Conservation (phyloP, 2,113 vertebrate species). For the Neodontobutis hainanensis region DNA sequence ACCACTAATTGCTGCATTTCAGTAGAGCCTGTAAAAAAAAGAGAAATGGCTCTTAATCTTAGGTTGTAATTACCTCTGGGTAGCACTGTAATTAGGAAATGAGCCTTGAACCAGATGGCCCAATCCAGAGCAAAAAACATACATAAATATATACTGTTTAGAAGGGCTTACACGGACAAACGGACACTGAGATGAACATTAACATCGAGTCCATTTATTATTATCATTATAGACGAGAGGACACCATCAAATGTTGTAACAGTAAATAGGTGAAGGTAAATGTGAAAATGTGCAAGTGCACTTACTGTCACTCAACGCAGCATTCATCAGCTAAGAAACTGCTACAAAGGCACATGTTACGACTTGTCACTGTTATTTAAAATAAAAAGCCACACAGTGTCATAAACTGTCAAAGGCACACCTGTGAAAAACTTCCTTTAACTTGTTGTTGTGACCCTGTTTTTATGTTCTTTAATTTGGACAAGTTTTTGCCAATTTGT, state of each 20-base stretch:
- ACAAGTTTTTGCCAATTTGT: slow-evolving; percentile 26
- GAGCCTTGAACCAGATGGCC: slow-evolving; percentile 68
- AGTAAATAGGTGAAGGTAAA: slow-evolving; percentile 23
- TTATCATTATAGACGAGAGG: slow-evolving; percentile 6
- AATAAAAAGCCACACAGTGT: slow-evolving; percentile 1
- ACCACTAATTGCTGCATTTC: slow-evolving; percentile 78
- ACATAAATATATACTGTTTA: slow-evolving; percentile 10
- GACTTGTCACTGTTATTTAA: slow-evolving; percentile 34
- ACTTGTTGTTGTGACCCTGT: slow-evolving; percentile 1
- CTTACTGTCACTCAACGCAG: slow-evolving; percentile 34
- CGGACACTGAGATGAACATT: too few species aligned
- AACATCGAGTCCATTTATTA: too few species aligned
- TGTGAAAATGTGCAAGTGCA: slow-evolving; percentile 7
- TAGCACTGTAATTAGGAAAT: slow-evolving; percentile 79
- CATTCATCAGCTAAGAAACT: slow-evolving; percentile 15
- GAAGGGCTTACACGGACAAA: neutral
- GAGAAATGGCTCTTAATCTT: slow-evolving; percentile 76
- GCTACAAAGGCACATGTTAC: slow-evolving; percentile 47
- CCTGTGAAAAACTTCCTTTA: slow-evolving; percentile 13
- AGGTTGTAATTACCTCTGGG: slow-evolving; percentile 81
- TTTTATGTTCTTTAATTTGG: slow-evolving; percentile 11
- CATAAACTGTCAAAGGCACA: slow-evolving; percentile 3
- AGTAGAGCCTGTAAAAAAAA: slow-evolving; percentile 65
- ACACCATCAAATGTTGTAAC: neutral
- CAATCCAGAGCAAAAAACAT: slow-evolving; percentile 36